phyloP scores from a whole-genome alignment of 2,797 vertebrate species.

The Anolis apletophallus region DNA sequence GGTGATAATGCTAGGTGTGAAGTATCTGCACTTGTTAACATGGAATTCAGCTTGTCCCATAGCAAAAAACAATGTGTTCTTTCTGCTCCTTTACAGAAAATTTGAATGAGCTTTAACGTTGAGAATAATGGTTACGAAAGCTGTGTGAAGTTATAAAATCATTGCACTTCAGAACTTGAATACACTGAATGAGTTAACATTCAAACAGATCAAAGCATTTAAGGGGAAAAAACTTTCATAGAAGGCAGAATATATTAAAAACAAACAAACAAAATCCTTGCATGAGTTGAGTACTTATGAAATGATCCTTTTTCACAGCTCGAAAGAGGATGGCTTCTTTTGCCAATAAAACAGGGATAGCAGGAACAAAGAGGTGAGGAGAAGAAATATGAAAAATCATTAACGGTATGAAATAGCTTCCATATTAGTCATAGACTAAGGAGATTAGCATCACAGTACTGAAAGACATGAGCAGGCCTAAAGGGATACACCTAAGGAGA shows the following conservation, averaged over 20 bases:
- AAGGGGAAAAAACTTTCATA: conserved; percentile 45
- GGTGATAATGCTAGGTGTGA: not conserved
- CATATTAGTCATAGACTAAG: conserved; percentile 22
- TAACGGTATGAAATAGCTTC: conserved; percentile 15
- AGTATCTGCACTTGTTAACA: conserved; percentile 10
- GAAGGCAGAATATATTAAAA: conserved; percentile 65
- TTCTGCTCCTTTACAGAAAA: conserved; percentile 38
- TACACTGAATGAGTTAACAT: conserved; percentile 58
- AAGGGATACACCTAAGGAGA: not conserved
- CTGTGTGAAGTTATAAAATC: conserved; percentile 41
- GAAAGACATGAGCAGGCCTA: not conserved
- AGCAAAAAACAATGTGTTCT: conserved; percentile 23
- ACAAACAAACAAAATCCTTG: conserved; percentile 54
- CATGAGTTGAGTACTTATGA: conserved; percentile 53
- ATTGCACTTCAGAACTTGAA: conserved; percentile 25
- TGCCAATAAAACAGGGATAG: conserved; percentile 42
- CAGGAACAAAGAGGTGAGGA: conserved; percentile 18
- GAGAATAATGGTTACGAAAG: conserved; percentile 26
- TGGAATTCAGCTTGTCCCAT: conserved; percentile 11
- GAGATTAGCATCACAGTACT: not conserved
- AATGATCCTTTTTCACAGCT: conserved; percentile 52
- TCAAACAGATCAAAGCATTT: conserved; percentile 56
- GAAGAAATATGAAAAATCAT: conserved; percentile 26
- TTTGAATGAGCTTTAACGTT: conserved; percentile 36
- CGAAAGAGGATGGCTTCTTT: conserved; percentile 43